Conservation (phyloP, 2,888 invertebrate species). For the Tachystola acroxantha region DNA sequence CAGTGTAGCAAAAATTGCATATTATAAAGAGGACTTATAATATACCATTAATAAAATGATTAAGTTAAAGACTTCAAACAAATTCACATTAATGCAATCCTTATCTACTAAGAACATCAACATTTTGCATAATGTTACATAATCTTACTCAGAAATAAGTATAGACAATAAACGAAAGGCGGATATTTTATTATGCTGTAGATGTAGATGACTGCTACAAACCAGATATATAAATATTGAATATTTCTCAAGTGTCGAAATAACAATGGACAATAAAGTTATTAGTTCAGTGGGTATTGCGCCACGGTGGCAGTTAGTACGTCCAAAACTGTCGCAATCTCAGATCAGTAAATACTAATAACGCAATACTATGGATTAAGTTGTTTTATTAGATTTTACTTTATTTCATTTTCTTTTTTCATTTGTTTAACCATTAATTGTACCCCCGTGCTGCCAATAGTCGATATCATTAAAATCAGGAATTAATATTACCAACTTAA, state of each 20-base stretch:
- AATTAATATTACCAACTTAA: too few relatives aligned
- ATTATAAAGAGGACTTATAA: too few relatives aligned
- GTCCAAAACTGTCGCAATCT: too few relatives aligned
- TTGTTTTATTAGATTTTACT: background rate
- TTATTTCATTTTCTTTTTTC: too few relatives aligned
- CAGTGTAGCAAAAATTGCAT: too few relatives aligned
- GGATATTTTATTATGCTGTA: constrained; percentile 9
- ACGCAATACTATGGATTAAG: background rate
- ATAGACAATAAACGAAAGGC: constrained; percentile 11
- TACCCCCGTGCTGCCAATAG: too few relatives aligned
- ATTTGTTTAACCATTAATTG: too few relatives aligned
- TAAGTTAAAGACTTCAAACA: too few relatives aligned
- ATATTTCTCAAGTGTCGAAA: constrained; percentile 32
- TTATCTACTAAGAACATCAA: background rate
- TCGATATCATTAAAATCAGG: too few relatives aligned
- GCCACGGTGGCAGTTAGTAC: constrained; percentile 4
- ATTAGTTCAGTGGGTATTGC: constrained; percentile 22
- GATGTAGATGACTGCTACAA: background rate
- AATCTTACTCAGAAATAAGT: background rate
- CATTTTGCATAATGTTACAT: background rate
- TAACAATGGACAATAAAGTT: constrained; percentile 24
- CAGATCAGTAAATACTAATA: too few relatives aligned
- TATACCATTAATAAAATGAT: too few relatives aligned
- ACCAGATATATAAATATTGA: constrained; percentile 14
- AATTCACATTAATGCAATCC: too few relatives aligned